Conservation (phyloP, 2,888 invertebrate species). For the Cheilosia vulpina region DNA sequence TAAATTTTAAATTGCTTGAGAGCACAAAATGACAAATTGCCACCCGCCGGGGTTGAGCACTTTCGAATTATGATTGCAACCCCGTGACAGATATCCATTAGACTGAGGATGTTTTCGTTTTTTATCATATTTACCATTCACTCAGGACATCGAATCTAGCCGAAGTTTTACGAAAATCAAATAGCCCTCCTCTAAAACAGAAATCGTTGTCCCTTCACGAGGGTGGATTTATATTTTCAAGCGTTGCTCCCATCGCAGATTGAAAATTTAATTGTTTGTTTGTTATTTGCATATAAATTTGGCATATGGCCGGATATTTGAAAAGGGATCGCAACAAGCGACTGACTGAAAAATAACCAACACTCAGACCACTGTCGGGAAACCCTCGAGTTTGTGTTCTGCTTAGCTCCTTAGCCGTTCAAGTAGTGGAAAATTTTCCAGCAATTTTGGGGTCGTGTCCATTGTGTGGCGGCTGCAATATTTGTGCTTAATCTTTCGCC, state of each 20-base stretch:
- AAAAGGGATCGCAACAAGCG: slow-evolving; percentile 59
- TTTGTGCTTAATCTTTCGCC: slow-evolving; percentile 67
- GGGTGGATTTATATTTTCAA: slow-evolving; percentile 17
- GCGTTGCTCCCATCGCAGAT: slow-evolving; percentile 49
- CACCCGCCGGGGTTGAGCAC: slow-evolving; percentile 12
- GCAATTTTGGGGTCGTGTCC: slow-evolving; percentile 27
- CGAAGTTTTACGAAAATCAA: slow-evolving; percentile 30
- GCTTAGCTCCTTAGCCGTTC: slow-evolving; percentile 53
- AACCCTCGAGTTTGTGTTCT: slow-evolving; percentile 10
- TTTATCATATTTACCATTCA: slow-evolving; percentile 43
- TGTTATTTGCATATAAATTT: slow-evolving; percentile 82
- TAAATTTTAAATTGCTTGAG: slow-evolving; percentile 51
- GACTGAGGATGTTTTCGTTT: slow-evolving; percentile 30
- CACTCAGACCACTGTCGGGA: background rate
- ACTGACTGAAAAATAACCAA: slow-evolving; percentile 6
- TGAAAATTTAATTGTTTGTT: slow-evolving; percentile 81
- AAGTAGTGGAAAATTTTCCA: slow-evolving; percentile 59
- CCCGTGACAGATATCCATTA: slow-evolving; percentile 45
- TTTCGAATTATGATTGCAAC: slow-evolving; percentile 53
- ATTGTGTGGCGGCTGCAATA: slow-evolving; percentile 53
- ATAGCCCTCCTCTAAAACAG: slow-evolving; percentile 16
- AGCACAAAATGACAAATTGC: slow-evolving; percentile 52
- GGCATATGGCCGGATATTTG: slow-evolving; percentile 79
- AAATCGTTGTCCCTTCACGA: slow-evolving; percentile 23
- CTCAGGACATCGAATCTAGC: slow-evolving; percentile 40